phyloP scores from a whole-genome alignment of 2,797 vertebrate genomes.

The Acanthurus tractus region DNA sequence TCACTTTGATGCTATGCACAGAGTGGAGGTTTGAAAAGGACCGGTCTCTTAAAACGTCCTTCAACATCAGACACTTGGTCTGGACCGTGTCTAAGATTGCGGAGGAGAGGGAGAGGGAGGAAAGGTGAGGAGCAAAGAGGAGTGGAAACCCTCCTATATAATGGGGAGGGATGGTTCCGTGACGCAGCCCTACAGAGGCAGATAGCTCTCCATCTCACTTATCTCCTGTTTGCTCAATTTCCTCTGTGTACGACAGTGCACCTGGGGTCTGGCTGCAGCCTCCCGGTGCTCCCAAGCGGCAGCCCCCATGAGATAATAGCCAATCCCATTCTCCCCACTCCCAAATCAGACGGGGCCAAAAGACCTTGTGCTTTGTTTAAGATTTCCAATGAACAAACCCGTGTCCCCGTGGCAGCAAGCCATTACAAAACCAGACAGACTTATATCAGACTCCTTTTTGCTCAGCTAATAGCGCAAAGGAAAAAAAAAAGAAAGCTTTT shows the following conservation, averaged over 20 bases:
- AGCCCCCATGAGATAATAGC: slow-evolving; percentile 75
- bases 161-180: slow-evolving; percentile 77
- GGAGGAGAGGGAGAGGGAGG: slow-evolving; percentile 1
- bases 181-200: slow-evolving; percentile 68
- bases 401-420: slow-evolving; percentile 67
- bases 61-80: slow-evolving; percentile 43
- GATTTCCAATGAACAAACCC: slow-evolving; percentile 79
- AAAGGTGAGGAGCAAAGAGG: slow-evolving; percentile 37
- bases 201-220: slow-evolving; percentile 87
- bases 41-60: slow-evolving; percentile 30
- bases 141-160: slow-evolving; percentile 59
- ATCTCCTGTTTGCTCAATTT: slow-evolving; percentile 87
- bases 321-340: slow-evolving; percentile 70
- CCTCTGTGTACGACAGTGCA: slow-evolving; percentile 78
- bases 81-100: slow-evolving; percentile 53
- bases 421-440: slow-evolving; percentile 75
- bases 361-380: slow-evolving; percentile 81
- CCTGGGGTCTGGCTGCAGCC: slow-evolving; percentile 80
- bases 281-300: slow-evolving; percentile 52
- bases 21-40: slow-evolving; percentile 16
- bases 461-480: slow-evolving; percentile 53
- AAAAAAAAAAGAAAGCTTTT: slow-evolving; percentile 30
- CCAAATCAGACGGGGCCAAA: slow-evolving; percentile 76
- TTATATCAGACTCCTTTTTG: slow-evolving; percentile 68
- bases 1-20: slow-evolving; percentile 43